These are phyloP conservation scores for Chromis chromis DNA, from an alignment of 2,797 vertebrate species.

Conservation along the genomic window DNA sequence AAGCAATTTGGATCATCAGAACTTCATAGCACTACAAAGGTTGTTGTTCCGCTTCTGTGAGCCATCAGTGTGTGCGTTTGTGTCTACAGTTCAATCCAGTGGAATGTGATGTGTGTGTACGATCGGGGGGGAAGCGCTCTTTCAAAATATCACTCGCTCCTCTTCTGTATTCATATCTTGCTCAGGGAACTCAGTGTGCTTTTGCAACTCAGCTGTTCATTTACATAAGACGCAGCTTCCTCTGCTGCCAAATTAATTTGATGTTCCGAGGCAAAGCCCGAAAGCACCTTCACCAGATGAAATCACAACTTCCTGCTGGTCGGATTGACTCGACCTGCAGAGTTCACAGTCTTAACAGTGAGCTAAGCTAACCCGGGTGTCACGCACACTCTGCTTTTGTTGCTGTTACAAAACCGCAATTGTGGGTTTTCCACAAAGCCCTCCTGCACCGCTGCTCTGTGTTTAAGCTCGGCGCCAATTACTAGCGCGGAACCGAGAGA, in stretches of 20 bases:
- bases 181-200: conserved; percentile 51
- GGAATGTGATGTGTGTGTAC: neutral
- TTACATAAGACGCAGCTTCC: conserved; percentile 63
- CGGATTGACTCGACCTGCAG: conserved; percentile 2
- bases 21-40: conserved; percentile 22
- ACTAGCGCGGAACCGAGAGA: conserved; percentile 22
- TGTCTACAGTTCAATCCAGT: conserved; percentile 8
- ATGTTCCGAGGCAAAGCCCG: conserved; percentile 37
- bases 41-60: neutral
- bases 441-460: conserved; percentile 20
- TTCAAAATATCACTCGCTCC: conserved; percentile 36
- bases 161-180: conserved; percentile 54
- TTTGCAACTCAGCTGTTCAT: conserved; percentile 63
- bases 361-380: conserved; percentile 23
- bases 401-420: conserved; percentile 22
- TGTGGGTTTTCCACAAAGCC: conserved; percentile 28
- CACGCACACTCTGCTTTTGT: conserved; percentile 5
- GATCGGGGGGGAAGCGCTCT: neutral
- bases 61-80: conserved; percentile 2
- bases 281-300: conserved; percentile 20
- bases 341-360: conserved; percentile 9
- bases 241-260: conserved; percentile 57
- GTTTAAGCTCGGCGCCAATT: conserved; percentile 46
- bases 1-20: conserved; percentile 37
- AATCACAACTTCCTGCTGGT: conserved; percentile 23